phyloP scores from a whole-genome alignment of 2,797 vertebrate species.

The Leptatherina wallacei region DNA sequence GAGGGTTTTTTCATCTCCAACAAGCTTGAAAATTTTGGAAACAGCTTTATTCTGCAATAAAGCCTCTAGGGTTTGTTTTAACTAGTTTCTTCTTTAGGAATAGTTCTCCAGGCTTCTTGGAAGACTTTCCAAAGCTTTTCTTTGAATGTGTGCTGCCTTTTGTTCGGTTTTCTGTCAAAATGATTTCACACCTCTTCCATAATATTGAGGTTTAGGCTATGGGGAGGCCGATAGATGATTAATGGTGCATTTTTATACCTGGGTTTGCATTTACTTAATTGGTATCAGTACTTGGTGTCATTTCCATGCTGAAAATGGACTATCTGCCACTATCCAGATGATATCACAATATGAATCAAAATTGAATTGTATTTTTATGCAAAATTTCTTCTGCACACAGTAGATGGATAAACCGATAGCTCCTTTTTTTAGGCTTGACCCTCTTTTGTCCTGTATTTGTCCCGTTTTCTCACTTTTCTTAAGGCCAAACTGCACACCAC shows the following conservation, averaged over 20 bases:
- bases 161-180: neutral
- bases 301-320: no score
- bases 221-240: neutral
- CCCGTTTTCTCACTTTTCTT: neutral
- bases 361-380: no score
- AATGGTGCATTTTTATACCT: neutral
- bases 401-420: no score
- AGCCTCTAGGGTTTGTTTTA: neutral
- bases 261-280: neutral
- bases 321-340: no score
- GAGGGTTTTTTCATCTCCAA: no score
- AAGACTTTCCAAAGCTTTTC: neutral
- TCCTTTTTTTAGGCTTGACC: neutral
- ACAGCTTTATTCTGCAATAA: neutral
- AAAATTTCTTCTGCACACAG: no score
- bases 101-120: neutral
- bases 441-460: no score
- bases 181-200: neutral
- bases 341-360: neutral
- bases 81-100: neutral
- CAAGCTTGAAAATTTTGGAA: no score
- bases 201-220: neutral
- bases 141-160: neutral
- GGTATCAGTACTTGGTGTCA: neutral
- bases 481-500: neutral